Evolutionary conservation across 2,113 vertebrate species (phyloP), one percentile per base, ranked within the genome.

Genomic region (Myanophis thanlyinensis): DNA sequence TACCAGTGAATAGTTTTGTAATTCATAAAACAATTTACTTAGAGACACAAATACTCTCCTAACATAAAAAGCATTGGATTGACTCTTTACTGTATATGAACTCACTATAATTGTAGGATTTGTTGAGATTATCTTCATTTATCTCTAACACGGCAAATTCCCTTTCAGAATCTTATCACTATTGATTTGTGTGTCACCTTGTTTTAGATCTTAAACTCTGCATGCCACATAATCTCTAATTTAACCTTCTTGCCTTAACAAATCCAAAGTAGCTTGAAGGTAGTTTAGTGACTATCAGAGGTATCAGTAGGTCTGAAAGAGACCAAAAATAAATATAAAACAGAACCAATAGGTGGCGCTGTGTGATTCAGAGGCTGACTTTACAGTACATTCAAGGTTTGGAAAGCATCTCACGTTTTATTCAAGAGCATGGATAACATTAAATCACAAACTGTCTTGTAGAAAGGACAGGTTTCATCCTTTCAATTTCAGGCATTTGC

Each of bases 401-500:
- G 9, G 15, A 46, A 54, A 25, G 88, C 56, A 53, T 91, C 94
- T 96, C 49, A 91, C 97, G 95, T 94, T 90, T 87, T 94, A 96
- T 96, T 97, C 97, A 96, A 96, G 95, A 96, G 90, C 52, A 92
- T 93, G 95, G 80, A 96, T 96, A 94, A 97, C 97, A 97, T 97
- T 94, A 95, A 97, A 97, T 97, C 96, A 88, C 80, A 96, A 96
- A 90, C 90, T 89, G 1, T 92, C 93, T 95, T 94, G 95, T 94
- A 94, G 94, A 96, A 97, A 0, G 40, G 85, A 85, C 93, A 93
- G 96, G 95, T 97, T 96, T 90, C 80, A 96, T 95, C 90, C 95
- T 94, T 95, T 90, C 93, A 96, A 93, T 97, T 95, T 92, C 91
- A 95, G 93, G 96, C 97, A 96, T 97, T 97, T 97, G 94, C 92